A percentile compares a stretch with the other conserved stretches of the same genome.
Evolutionary conservation across 2,113 vertebrate genomes (phyloP).

Genomic region (Bos taurus): ARS-UCD2.0 NC_037334.1:103279501-103280000

Average conservation of each 20-base stretch:
- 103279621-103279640: not conserved
- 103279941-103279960: not conserved
- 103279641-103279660: not conserved
- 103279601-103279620: not conserved
- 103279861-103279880: not conserved
- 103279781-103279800: not conserved
- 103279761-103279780: not conserved
- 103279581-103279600: not conserved
- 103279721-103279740: not conserved
- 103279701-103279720: not conserved
- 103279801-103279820: not conserved
- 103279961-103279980: not conserved
- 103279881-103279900: not conserved
- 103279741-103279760: not conserved
- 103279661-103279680: not conserved
- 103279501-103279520: not conserved
- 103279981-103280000: not conserved
- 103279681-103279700: not conserved
- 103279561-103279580: not conserved
- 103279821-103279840: not conserved
- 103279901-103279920: accelerated
- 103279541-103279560: not conserved
- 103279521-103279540: not conserved
- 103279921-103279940: not conserved
- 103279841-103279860: not conserved